Evolutionary conservation across 2,888 invertebrate genomes (phyloP).

Genomic region (Smittia sp.): DNA sequence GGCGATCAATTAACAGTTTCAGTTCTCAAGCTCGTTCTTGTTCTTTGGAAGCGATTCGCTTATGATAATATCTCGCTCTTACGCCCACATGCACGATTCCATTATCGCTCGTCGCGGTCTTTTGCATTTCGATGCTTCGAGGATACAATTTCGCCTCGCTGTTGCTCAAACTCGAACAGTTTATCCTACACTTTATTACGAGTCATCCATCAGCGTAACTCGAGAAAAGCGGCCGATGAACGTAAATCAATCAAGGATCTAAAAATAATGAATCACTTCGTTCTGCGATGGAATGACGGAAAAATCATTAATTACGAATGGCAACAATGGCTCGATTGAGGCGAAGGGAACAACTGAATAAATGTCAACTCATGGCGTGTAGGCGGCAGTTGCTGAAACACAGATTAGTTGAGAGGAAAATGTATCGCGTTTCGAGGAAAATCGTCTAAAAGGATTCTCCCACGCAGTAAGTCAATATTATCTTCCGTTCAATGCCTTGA

Average conservation of each 20-base stretch:
- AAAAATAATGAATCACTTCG: constrained; percentile 1
- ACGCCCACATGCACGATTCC: not conserved
- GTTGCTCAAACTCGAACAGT: not conserved
- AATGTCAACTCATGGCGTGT: not conserved
- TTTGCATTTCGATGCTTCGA: not conserved
- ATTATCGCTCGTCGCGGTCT: not conserved
- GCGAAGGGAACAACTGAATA: too few species aligned
- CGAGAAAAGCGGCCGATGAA: not conserved
- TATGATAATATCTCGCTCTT: constrained; percentile 5
- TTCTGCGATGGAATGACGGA: not conserved
- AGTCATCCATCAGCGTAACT: not conserved
- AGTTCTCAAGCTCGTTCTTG: not conserved
- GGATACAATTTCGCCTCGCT: not conserved
- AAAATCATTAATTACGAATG: not conserved
- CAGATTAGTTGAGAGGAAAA: not conserved
- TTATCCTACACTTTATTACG: not conserved
- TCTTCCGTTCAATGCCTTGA: too few species aligned
- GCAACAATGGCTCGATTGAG: not conserved
- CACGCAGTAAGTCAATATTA: constrained; percentile 22
- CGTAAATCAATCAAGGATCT: not conserved
- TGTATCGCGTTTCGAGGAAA: constrained; percentile 9
- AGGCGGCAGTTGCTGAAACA: not conserved
- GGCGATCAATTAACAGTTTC: not conserved
- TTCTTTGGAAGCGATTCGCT: not conserved
- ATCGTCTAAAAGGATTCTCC: constrained; percentile 24